Conservation (phyloP, 1,140 invertebrate species). For the Monochamus saltuarius region DNA sequence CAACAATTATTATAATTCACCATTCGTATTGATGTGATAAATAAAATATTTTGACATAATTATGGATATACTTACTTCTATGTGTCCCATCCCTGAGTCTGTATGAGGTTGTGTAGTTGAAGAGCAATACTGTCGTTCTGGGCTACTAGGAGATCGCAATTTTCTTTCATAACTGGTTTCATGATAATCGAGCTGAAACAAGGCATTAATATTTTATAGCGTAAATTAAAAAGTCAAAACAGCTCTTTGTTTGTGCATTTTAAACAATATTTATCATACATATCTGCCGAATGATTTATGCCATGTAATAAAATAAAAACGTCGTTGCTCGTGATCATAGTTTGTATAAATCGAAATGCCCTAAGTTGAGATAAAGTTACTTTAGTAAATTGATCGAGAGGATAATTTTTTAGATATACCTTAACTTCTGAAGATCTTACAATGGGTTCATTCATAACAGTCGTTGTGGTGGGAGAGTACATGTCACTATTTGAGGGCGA, state of each 20-base stretch:
- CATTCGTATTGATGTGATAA: no score
- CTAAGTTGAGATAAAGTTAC: no score
- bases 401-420: constrained; percentile 1
- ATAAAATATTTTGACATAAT: no score
- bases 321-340: no score
- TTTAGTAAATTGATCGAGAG: no score
- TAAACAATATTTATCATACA: neutral
- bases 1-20: no score
- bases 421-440: constrained; percentile 38
- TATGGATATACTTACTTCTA: constrained; percentile 23
- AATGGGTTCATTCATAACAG: constrained; percentile 45
- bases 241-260: constrained; percentile 1
- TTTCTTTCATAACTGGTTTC: constrained; percentile 48
- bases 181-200: constrained; percentile 12
- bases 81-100: constrained; percentile 59
- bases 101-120: constrained; percentile 76
- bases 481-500: constrained; percentile 56
- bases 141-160: constrained; percentile 65
- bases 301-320: no score
- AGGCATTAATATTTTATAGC: no score
- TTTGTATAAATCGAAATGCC: no score
- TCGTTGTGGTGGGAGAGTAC: constrained; percentile 60
- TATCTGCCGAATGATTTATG: neutral
- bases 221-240: neutral
- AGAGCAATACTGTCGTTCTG: constrained; percentile 76